These are phyloP conservation scores for Leuctra nigra DNA, from an alignment of 2,888 invertebrate genomes.

Conservation along the genomic window DNA sequence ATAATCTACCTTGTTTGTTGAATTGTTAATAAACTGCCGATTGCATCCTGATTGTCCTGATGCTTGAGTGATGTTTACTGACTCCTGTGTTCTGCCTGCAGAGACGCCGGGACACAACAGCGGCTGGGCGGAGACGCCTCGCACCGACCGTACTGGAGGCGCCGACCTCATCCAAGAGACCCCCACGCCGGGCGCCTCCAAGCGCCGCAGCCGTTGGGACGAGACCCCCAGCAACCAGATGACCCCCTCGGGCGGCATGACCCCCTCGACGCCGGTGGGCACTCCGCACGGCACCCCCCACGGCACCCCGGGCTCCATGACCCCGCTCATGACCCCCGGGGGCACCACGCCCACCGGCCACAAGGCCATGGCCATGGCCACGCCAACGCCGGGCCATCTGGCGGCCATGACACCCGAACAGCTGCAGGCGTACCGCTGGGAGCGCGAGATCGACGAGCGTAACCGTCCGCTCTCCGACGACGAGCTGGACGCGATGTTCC, in stretches of 20 bases:
- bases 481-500: slow-evolving; percentile 95
- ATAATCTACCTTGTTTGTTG: too few species aligned
- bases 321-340: slow-evolving; percentile 69
- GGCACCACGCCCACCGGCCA: slow-evolving; percentile 82
- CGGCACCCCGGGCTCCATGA: slow-evolving; percentile 53
- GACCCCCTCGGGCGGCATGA: slow-evolving; percentile 42
- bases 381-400: slow-evolving; percentile 93
- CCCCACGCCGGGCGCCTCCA: slow-evolving; percentile 90
- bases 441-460: slow-evolving; percentile 96
- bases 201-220: slow-evolving; percentile 96
- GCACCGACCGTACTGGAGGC: slow-evolving; percentile 79
- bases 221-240: slow-evolving; percentile 76
- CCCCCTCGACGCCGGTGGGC: slow-evolving; percentile 60
- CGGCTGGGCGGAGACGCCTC: slow-evolving; percentile 99
- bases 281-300: slow-evolving; percentile 65
- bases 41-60: too few species aligned
- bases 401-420: slow-evolving; percentile 99
- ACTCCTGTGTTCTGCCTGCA: slow-evolving; percentile 35
- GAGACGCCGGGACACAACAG: slow-evolving; percentile 95
- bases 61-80: too few species aligned
- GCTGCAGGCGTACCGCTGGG: slow-evolving; percentile 95
- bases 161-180: slow-evolving; percentile 75
- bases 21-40: too few species aligned
- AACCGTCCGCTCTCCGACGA: slow-evolving; percentile 96
- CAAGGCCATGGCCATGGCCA: slow-evolving; percentile 98